Evolutionary conservation across 2,113 vertebrate species (phyloP).

Genomic region (Columba janthina): DNA sequence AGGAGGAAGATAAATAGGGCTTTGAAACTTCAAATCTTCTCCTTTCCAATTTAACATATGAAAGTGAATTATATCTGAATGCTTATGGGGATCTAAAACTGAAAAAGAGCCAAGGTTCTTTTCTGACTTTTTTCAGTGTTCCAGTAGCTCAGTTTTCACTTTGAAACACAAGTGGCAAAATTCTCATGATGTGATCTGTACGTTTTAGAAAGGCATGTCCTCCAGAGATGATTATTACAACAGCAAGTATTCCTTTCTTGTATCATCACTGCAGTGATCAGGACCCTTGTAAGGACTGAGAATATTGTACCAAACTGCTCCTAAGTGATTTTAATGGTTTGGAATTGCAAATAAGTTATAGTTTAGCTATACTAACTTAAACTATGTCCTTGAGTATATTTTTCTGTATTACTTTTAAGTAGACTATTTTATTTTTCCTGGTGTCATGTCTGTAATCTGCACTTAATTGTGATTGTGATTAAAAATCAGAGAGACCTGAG

Average conservation of each 20-base stretch:
- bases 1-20: slow-evolving; percentile 40
- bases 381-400: not conserved
- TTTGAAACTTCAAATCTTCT: slow-evolving; percentile 52
- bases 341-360: not conserved
- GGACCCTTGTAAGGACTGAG: not conserved
- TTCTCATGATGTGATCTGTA: not conserved
- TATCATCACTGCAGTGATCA: not conserved
- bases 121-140: not conserved
- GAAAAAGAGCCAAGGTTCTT: slow-evolving; percentile 19
- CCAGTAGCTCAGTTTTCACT: slow-evolving; percentile 4
- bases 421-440: not conserved
- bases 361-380: not conserved
- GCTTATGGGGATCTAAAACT: slow-evolving; percentile 21
- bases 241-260: not conserved
- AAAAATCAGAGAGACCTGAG: not conserved
- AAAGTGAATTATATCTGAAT: slow-evolving; percentile 43
- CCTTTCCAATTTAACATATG: slow-evolving; percentile 41
- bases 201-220: not conserved
- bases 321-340: slow-evolving; percentile 11
- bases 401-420: not conserved
- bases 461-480: not conserved
- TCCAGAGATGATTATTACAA: not conserved
- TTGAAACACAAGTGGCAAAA: not conserved
- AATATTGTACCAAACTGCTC: not conserved
- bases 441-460: not conserved